These are phyloP conservation scores for Coenonympha arcania DNA, from an alignment of 2,888 invertebrate genomes.

Conservation along the genomic window DNA sequence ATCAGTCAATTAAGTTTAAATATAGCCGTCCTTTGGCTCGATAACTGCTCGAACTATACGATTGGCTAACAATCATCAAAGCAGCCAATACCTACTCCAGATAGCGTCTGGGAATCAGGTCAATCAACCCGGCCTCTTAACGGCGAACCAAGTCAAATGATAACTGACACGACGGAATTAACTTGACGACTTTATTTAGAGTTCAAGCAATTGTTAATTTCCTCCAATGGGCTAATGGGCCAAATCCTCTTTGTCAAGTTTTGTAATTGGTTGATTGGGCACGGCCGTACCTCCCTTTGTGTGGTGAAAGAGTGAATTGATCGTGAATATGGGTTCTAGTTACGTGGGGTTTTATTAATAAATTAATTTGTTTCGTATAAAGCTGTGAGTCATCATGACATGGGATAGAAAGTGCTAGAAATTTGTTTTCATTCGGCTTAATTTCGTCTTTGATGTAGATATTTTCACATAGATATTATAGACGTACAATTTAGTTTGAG, in stretches of 20 bases:
- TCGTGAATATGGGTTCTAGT: slow-evolving; percentile 19
- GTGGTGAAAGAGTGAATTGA: slow-evolving; percentile 30
- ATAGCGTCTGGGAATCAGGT: slow-evolving; percentile 31
- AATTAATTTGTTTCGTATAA: neutral
- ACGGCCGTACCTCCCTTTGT: slow-evolving; percentile 25
- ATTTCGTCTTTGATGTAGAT: no score
- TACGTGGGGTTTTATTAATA: slow-evolving; percentile 10
- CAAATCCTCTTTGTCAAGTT: slow-evolving; percentile 64
- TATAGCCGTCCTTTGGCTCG: slow-evolving; percentile 7
- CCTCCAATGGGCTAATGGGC: slow-evolving; percentile 70
- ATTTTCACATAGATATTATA: no score
- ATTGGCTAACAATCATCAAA: slow-evolving; percentile 23
- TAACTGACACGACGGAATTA: slow-evolving; percentile 68
- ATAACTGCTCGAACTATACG: slow-evolving; percentile 1
- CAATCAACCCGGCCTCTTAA: slow-evolving; percentile 50
- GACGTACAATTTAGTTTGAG: no score
- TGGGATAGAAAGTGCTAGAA: no score
- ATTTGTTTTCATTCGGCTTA: no score
- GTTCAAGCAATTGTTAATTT: slow-evolving; percentile 72
- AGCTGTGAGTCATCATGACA: neutral
- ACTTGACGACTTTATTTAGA: slow-evolving; percentile 68
- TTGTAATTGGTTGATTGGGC: slow-evolving; percentile 53
- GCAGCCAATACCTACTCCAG: slow-evolving; percentile 24
- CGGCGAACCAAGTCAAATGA: slow-evolving; percentile 51
- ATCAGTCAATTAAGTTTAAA: slow-evolving; percentile 16